phyloP scores from a whole-genome alignment of 2,888 invertebrate genomes.

The Troglohyphantes excavatus region DNA sequence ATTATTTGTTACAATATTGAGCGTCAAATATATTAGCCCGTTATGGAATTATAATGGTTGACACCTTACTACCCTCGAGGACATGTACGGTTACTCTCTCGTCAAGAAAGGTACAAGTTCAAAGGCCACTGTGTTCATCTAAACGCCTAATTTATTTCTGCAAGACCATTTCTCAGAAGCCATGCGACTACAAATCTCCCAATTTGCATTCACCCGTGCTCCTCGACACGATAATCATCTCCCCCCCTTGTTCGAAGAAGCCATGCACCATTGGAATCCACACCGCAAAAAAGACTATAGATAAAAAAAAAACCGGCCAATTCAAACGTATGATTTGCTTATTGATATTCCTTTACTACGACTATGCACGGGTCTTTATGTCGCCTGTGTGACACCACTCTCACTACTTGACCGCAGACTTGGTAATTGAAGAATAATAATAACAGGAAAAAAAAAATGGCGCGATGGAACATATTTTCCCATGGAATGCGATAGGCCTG shows the following conservation, averaged over 20 bases:
- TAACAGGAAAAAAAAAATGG: not conserved
- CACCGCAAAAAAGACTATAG: conserved; percentile 13
- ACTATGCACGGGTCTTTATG: conserved; percentile 8
- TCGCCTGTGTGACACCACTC: conserved; percentile 31
- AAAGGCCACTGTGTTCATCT: conserved; percentile 2
- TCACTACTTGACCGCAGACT: conserved; percentile 48
- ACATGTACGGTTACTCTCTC: not conserved
- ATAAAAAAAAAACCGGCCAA: not conserved
- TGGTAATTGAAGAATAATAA: not conserved
- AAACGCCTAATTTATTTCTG: conserved; percentile 2
- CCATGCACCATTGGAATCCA: conserved; percentile 4
- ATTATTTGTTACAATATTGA: not conserved
- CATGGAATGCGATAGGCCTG: conserved; percentile 57
- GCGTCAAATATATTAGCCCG: not conserved
- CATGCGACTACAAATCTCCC: conserved; percentile 14
- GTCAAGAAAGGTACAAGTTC: not conserved
- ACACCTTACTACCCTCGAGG: not conserved
- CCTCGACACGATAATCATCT: conserved; percentile 34
- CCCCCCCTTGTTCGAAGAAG: not conserved
- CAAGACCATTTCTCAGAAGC: conserved; percentile 24
- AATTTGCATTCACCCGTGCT: conserved; percentile 28
- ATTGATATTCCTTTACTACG: conserved; percentile 33
- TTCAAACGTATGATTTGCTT: conserved; percentile 44
- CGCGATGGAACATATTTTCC: conserved; percentile 40
- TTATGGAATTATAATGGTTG: not conserved